Base-by-base conservation (phyloP, 2,113 vertebrate genomes). In the Oncorhynchus keta region DNA sequence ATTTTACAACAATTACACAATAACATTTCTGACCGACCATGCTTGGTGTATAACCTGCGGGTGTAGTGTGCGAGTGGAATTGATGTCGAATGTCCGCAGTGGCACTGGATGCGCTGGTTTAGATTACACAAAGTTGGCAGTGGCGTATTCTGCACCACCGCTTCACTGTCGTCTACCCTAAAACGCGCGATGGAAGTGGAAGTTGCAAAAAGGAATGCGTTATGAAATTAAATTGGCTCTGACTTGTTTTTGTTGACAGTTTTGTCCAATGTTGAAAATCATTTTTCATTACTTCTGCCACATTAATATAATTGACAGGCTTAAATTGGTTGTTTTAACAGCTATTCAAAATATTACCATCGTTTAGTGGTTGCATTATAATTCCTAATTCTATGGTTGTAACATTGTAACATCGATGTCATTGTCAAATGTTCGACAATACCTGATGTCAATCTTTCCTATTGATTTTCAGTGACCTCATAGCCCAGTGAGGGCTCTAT, bases 121-220 rank as follows among this genome's bases (percentile, higher is more conserved):
- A 32, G 16, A 35, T 61, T 61, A 20, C 71, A 59, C 71, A 68
- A 68, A 68, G 26, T 55, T 72, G 71, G 28, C 71, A 72, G 71
- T 59, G 67, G 67, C 67, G 67, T 72, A 59, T 61, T 59, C 18
- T 72, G 71, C 71, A 72, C 67, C 67, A 68, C 67, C 1, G 18
- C 18, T 68, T 20, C 67, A 39, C 67, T 39, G 30, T 14, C 4
- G 28, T 32, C 4, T n/a, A 68, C 18, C 30, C 30, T 30, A 18
- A 16, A 1, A 18, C 11, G 5, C 66, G 26, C 16, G 14, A 32
- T 20, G 4, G 16, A 68, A 30, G 2, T 28, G 67, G 67, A 68
- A 39, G 18, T 68, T 35, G 67, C 67, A 35, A 68, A 35, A 20
- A n/a, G 32, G 30, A 35, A 30, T 35, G 30, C 14, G 32, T 35